Evolutionary conservation across 1,140 invertebrate species (phyloP).

Genomic region (Tetragnatha versicolor): DNA sequence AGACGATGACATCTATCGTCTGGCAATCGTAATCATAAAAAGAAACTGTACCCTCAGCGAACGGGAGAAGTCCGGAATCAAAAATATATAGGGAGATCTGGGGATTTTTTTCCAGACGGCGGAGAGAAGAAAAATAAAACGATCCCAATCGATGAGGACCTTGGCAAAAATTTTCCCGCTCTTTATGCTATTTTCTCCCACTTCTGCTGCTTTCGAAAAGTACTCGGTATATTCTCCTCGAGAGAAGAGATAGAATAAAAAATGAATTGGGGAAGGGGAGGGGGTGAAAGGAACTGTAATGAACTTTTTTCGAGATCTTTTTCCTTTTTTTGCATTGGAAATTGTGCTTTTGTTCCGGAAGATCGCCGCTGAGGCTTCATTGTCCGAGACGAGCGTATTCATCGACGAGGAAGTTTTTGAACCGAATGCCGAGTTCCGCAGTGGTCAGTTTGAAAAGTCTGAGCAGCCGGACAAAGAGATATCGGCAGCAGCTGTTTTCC

Average conservation of each 20-base stretch:
- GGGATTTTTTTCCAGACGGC: not conserved
- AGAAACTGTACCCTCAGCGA: constrained; percentile 18
- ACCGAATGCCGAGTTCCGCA: not conserved
- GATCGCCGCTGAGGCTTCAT: not conserved
- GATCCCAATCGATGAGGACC: constrained; percentile 20
- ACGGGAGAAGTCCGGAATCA: not conserved
- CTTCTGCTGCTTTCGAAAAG: constrained; percentile 1
- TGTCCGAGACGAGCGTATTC: not conserved
- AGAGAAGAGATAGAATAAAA: not conserved
- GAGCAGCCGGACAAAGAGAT: not conserved
- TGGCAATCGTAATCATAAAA: constrained; percentile 47
- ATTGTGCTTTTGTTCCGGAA: constrained; percentile 6
- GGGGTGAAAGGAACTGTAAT: constrained; percentile 7
- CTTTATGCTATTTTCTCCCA: constrained; percentile 27
- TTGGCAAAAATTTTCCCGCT: constrained; percentile 5
- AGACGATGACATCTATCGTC: constrained; percentile 50
- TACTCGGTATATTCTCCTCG: not conserved
- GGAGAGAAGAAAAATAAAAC: not conserved
- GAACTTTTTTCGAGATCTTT: not conserved
- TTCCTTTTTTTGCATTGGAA: not conserved
- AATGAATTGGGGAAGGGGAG: not conserved
- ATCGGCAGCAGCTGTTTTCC: constrained; percentile 7
- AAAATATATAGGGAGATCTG: too few species aligned
- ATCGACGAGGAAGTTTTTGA: constrained; percentile 7
- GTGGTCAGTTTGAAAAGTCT: constrained; percentile 1